phyloP scores from a whole-genome alignment of 2,888 invertebrate genomes.

The Tipula helvola region DNA sequence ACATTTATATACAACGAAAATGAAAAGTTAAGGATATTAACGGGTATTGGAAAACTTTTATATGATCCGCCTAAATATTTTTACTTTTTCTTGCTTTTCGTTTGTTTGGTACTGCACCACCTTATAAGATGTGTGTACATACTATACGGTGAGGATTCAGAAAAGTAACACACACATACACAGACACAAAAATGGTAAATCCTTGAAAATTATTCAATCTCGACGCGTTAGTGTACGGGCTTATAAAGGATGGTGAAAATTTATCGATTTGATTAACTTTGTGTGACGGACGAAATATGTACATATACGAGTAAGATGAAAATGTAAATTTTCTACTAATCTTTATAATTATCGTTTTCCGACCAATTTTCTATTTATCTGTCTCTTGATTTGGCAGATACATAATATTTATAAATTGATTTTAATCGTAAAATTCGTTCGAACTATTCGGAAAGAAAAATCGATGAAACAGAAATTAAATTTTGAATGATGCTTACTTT shows the following conservation, averaged over 20 bases:
- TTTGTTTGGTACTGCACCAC: background rate
- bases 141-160: background rate
- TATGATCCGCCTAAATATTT: background rate
- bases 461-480: background rate
- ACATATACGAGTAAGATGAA: background rate
- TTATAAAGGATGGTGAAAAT: background rate
- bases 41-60: background rate
- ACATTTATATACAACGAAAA: background rate
- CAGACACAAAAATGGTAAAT: background rate
- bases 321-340: background rate
- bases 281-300: background rate
- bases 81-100: background rate
- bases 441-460: background rate
- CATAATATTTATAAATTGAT: background rate
- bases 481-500: too few species aligned
- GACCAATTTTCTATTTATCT: background rate
- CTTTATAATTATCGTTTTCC: background rate
- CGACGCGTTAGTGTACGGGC: background rate
- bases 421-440: background rate
- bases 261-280: background rate
- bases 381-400: background rate
- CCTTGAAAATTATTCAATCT: background rate
- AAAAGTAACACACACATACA: background rate
- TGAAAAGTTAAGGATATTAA: background rate
- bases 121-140: background rate